phyloP scores from a whole-genome alignment of 2,797 vertebrate species.

The Tinamus major region DNA sequence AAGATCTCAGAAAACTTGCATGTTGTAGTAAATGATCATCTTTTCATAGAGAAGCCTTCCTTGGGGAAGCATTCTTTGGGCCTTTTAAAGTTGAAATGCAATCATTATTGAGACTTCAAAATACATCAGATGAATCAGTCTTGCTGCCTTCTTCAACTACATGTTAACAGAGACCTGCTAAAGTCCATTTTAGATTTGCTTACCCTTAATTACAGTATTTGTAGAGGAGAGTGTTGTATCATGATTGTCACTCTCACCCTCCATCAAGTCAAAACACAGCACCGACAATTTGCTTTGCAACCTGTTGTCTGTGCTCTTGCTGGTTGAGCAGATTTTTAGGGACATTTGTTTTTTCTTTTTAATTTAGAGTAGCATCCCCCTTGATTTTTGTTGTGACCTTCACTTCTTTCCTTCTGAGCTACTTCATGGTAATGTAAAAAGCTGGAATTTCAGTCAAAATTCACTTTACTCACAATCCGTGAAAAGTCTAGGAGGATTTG shows the following conservation, averaged over 20 bases:
- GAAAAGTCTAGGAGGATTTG: neutral
- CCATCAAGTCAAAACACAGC: constrained; percentile 24
- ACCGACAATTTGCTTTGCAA: constrained; percentile 31
- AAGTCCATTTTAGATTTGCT: constrained; percentile 23
- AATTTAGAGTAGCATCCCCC: neutral
- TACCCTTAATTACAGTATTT: constrained; percentile 27
- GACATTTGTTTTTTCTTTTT: neutral
- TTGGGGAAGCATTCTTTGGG: neutral
- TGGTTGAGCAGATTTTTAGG: constrained; percentile 44
- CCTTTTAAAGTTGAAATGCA: neutral
- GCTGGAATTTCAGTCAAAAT: neutral
- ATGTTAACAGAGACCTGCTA: neutral
- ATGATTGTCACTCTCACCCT: neutral
- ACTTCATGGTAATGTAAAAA: neutral
- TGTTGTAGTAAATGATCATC: neutral
- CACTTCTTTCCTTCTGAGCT: neutral
- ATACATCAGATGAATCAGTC: neutral
- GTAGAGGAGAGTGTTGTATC: constrained; percentile 6
- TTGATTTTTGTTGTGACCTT: neutral
- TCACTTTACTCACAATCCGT: neutral
- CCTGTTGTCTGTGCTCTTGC: constrained; percentile 32
- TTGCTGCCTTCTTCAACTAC: neutral
- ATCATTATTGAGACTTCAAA: constrained; percentile 6
- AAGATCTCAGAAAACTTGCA: neutral
- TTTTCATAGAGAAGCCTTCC: neutral